A percentile compares a stretch with the other conserved stretches of the same genome.
phyloP scores from a whole-genome alignment of 2,113 vertebrate genomes.

The Apodemus sylvaticus region DNA sequence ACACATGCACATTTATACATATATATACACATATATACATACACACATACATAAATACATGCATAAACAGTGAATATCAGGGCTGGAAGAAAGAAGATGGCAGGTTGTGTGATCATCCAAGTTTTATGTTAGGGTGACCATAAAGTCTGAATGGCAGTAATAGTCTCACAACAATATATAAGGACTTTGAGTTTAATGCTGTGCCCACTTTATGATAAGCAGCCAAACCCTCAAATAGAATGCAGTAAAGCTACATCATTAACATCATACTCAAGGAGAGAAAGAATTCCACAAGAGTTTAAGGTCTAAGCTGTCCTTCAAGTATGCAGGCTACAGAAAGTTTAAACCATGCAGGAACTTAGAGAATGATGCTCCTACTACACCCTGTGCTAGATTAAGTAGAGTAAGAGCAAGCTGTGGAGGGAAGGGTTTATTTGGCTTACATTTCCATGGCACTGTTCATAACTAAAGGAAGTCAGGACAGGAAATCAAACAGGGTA shows the following conservation, averaged over 20 bases:
- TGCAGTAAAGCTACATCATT: neutral
- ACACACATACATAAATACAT: neutral
- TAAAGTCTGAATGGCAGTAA: neutral
- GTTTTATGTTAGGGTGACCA: neutral
- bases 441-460: too few relatives aligned
- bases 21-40: rapidly evolving
- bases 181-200: neutral
- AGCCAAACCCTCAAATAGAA: too few relatives aligned
- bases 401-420: too few relatives aligned
- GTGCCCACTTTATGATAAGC: neutral
- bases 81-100: neutral
- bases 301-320: too few relatives aligned
- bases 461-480: too few relatives aligned
- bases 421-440: too few relatives aligned
- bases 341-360: too few relatives aligned
- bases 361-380: too few relatives aligned
- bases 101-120: neutral
- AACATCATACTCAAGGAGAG: neutral
- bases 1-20: rapidly evolving
- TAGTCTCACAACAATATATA: too few relatives aligned
- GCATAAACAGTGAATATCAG: neutral
- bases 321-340: too few relatives aligned
- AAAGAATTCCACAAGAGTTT: neutral
- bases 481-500: too few relatives aligned
- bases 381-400: too few relatives aligned